Base-by-base conservation (phyloP, 2,888 invertebrate species). In the Strigamia maritima region DNA sequence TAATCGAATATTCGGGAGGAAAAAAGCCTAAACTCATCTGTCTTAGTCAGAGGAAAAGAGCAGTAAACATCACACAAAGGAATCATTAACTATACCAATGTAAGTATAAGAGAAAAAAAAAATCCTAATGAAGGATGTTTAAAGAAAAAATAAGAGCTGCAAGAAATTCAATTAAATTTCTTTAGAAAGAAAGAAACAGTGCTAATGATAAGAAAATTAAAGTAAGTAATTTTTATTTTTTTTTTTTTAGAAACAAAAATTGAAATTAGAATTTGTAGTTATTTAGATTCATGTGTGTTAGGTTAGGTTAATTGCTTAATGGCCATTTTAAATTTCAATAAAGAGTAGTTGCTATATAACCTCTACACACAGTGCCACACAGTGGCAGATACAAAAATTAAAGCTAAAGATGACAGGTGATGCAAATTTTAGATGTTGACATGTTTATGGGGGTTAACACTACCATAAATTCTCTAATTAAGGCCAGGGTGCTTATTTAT, bases 31-130 rank as follows among this genome's bases (percentile, higher is more conserved):
- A 3, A n/a, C 49, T 49, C 49, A 49, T 49, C n/a, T 49, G n/a
- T 49, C 49, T 49, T 49, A 49, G 49, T 49, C 49, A 49, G n/a
- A 49, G 49, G 49, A 49, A 49, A 49, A 49, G 49, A 49, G 49
- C 49, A 49, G 49, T 49, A 49, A 49, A 49, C 49, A 49, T 49
- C 49, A 49, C 49, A 49, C 49, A 49, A 49, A 49, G n/a, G 49
- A 14, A 49, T 49, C 49, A 49, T 49, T 49, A 49, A 49, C 49
- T 49, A 49, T 49, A 49, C 49, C 31, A 31, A 31, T n/a, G 49
- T n/a, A 49, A 49, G 49, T 49, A n/a, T 49, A n/a, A 49, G 16
- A 3, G n/a, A n/a, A 10, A 49, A 49, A 49, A 40, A 49, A 49
- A 49, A n/a, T 49, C 49, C 49, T n/a, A 49, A 49, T 49, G 49